Percentiles rank a stretch among this genome's conserved stretches.
phyloP scores from a whole-genome alignment of 2,888 invertebrate genomes.

The Ellobium chinense region DNA sequence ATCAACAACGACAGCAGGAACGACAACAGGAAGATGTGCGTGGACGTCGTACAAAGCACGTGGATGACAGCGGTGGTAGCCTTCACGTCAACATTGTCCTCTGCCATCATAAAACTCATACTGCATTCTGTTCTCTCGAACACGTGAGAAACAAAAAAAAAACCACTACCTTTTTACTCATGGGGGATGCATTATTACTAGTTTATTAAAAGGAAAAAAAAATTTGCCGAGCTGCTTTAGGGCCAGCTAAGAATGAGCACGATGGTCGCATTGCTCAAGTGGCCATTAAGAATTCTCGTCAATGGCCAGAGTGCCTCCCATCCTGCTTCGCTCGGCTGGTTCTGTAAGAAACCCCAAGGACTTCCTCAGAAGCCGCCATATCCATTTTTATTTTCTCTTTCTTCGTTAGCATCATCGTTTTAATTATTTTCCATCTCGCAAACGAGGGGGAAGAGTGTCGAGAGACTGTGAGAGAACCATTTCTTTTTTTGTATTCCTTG shows the following conservation, averaged over 20 bases:
- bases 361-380: background rate
- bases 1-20: too few relatives aligned
- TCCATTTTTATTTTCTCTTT: background rate
- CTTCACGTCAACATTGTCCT: too few relatives aligned
- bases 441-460: background rate
- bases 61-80: too few relatives aligned
- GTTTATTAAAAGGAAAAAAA: too few relatives aligned
- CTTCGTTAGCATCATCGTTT: slow-evolving; percentile 22
- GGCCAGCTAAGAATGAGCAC: background rate
- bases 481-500: background rate
- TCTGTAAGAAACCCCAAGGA: background rate
- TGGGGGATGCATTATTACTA: too few relatives aligned
- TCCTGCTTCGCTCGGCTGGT: slow-evolving; percentile 12
- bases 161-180: too few relatives aligned
- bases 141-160: too few relatives aligned
- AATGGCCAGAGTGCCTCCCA: slow-evolving; percentile 9
- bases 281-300: slow-evolving; percentile 24
- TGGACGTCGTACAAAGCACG: too few relatives aligned
- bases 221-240: too few relatives aligned
- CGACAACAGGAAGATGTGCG: too few relatives aligned
- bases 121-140: too few relatives aligned
- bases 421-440: slow-evolving; percentile 30
- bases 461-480: background rate
- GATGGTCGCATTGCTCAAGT: slow-evolving; percentile 11
- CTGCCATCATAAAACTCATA: too few relatives aligned